These are phyloP conservation scores for Aplochiton taeniatus DNA, from an alignment of 2,797 vertebrate genomes.

Conservation along the genomic window DNA sequence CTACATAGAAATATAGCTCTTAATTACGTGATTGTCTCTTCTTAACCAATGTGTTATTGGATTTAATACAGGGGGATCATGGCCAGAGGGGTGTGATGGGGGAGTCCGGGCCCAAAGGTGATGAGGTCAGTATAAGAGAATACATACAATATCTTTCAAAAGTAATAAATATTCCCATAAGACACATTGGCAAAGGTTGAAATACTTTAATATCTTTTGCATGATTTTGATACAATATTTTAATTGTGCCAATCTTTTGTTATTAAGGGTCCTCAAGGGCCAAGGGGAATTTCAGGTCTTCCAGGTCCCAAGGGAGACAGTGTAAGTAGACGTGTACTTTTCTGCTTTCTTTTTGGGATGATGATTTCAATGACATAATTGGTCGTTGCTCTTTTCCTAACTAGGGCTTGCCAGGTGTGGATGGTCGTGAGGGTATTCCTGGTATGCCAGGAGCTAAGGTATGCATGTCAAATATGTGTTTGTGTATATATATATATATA, in stretches of 20 bases:
- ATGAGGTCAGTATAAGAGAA: conserved; percentile 73
- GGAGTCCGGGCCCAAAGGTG: conserved; percentile 88
- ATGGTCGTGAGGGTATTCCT: conserved; percentile 92
- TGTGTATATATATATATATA: too few relatives aligned
- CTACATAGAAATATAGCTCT: background rate
- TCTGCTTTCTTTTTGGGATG: too few relatives aligned
- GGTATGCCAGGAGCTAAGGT: conserved; percentile 96
- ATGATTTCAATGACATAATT: conserved; percentile 10
- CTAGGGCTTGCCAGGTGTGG: conserved; percentile 91
- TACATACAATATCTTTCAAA: background rate
- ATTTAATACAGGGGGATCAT: conserved; percentile 85
- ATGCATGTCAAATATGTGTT: conserved; percentile 20
- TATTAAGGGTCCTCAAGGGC: conserved; percentile 83
- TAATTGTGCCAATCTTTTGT: background rate
- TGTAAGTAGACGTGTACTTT: conserved; percentile 74
- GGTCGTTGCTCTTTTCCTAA: conserved; percentile 21
- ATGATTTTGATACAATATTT: background rate
- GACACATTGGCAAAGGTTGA: background rate
- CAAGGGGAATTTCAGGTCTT: conserved; percentile 89
- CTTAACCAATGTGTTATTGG: background rate
- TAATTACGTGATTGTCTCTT: background rate
- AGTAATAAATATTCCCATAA: background rate
- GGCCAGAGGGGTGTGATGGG: conserved; percentile 89
- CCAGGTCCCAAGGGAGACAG: conserved; percentile 93
- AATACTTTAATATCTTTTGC: background rate